Conservation (phyloP, 30 jellyfish, hydroid and myxozoan species). For the Aurelia aurita complex sp. Pacific region DNA sequence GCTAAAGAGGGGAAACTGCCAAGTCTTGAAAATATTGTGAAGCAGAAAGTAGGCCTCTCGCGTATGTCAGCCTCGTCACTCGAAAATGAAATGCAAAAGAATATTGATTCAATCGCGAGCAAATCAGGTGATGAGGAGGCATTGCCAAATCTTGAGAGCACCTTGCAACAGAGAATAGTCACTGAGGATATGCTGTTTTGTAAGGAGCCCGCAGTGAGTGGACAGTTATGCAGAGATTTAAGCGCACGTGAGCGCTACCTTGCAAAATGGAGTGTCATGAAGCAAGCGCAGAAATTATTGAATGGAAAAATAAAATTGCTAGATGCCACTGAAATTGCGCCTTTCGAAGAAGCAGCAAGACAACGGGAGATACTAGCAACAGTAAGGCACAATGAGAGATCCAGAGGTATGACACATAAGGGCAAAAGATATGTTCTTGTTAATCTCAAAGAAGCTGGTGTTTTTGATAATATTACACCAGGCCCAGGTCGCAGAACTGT, state of each 20-base stretch:
- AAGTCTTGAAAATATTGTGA: not conserved
- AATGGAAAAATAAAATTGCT: conserved; percentile 43
- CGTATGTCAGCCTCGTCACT: too few species aligned
- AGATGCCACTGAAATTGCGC: not conserved
- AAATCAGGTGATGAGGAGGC: too few species aligned
- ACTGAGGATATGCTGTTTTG: conserved; percentile 14
- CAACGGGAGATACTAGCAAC: not conserved
- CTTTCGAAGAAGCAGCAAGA: not conserved
- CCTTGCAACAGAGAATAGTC: not conserved
- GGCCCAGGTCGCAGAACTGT: conserved; percentile 19
- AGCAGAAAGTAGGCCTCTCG: not conserved
- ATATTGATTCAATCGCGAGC: too few species aligned
- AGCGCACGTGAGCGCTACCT: not conserved
- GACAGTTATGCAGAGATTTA: not conserved
- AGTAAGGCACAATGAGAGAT: not conserved
- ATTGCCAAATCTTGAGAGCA: too few species aligned
- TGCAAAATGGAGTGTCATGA: not conserved
- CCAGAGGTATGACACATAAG: not conserved
- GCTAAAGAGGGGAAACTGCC: too few species aligned
- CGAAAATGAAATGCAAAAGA: too few species aligned
- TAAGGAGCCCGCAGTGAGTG: not conserved
- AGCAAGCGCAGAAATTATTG: conserved; percentile 38
- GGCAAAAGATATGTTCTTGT: conserved; percentile 18
- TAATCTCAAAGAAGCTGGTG: conserved; percentile 21
- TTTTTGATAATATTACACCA: not conserved